Evolutionary conservation across 1,140 invertebrate species (phyloP).

Genomic region (Lepidurus arcticus): DNA sequence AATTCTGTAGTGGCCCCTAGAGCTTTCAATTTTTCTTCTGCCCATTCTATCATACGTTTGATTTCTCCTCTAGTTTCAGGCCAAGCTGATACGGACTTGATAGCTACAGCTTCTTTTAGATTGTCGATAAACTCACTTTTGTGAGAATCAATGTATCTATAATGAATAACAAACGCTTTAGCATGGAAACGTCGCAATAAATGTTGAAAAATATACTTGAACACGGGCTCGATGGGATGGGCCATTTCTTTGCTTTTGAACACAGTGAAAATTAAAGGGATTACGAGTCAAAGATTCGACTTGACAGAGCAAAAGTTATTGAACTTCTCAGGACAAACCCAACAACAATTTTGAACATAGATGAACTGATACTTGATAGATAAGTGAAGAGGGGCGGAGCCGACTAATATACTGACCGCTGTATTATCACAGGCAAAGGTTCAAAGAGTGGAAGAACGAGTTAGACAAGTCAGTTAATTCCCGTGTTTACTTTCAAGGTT

Average conservation of each 20-base stretch:
- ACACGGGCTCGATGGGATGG: background rate
- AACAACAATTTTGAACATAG: too few relatives aligned
- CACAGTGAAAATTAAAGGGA: background rate
- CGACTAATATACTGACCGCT: background rate
- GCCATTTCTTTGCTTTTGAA: background rate
- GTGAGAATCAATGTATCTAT: slow-evolving; percentile 72
- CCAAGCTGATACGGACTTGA: slow-evolving; percentile 92
- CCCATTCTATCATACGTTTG: slow-evolving; percentile 73
- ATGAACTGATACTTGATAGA: background rate
- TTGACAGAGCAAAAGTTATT: too few relatives aligned
- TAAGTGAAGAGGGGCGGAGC: background rate
- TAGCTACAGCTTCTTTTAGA: slow-evolving; percentile 80
- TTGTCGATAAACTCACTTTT: slow-evolving; percentile 68
- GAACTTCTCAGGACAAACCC: too few relatives aligned
- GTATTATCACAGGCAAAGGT: background rate
- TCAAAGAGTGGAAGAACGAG: background rate
- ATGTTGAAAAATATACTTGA: background rate
- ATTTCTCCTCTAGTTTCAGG: slow-evolving; percentile 69
- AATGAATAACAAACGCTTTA: slow-evolving; percentile 35
- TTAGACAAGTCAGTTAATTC: too few relatives aligned
- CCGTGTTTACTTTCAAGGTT: background rate
- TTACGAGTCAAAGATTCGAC: too few relatives aligned
- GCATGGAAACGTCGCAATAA: background rate
- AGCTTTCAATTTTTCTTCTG: slow-evolving; percentile 61
- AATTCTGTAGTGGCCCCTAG: slow-evolving; percentile 71